A percentile compares a stretch with the other conserved stretches of the same genome.
Conservation (phyloP, 2,888 invertebrate genomes). For the Nesidiocoris tenuis region DNA sequence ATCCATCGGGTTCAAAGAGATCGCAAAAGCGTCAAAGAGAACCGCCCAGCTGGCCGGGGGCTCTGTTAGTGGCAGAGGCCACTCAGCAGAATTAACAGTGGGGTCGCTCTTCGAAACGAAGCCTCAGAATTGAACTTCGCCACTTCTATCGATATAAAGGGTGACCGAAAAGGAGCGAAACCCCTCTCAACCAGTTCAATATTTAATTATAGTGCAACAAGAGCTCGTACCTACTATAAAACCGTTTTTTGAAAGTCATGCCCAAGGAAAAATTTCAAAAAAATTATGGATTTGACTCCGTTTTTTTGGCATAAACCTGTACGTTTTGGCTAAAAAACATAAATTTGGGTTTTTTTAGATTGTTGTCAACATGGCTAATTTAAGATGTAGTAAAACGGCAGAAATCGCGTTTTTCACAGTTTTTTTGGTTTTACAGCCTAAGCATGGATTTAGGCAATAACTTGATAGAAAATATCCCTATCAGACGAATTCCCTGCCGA, state of each 20-base stretch:
- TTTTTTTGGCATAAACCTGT: too few species aligned
- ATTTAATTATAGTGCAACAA: not conserved
- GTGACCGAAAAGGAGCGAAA: not conserved
- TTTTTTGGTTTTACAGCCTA: too few species aligned
- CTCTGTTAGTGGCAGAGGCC: conserved; percentile 14
- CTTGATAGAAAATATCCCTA: too few species aligned
- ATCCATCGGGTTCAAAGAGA: conserved; percentile 23
- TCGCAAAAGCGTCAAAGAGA: conserved; percentile 33
- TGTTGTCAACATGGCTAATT: too few species aligned
- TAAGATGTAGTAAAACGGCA: too few species aligned
- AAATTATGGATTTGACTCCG: too few species aligned
- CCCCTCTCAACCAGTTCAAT: not conserved
- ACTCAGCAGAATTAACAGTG: conserved; percentile 40
- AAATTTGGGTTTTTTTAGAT: too few species aligned
- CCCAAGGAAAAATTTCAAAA: too few species aligned
- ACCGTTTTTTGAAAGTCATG: conserved; percentile 1
- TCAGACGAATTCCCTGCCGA: too few species aligned
- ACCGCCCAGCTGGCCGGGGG: not conserved
- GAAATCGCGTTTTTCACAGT: too few species aligned
- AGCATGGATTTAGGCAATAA: too few species aligned
- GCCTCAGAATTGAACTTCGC: not conserved
- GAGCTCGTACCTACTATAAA: not conserved
- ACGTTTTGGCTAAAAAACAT: too few species aligned
- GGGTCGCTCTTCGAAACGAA: conserved; percentile 14
- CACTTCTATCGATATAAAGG: conserved; percentile 4